A percentile compares a stretch with the other conserved stretches of the same genome.
These are phyloP conservation scores for Pyxicephalus adspersus DNA, from an alignment of 2,113 vertebrate species.

Conservation along the genomic window DNA sequence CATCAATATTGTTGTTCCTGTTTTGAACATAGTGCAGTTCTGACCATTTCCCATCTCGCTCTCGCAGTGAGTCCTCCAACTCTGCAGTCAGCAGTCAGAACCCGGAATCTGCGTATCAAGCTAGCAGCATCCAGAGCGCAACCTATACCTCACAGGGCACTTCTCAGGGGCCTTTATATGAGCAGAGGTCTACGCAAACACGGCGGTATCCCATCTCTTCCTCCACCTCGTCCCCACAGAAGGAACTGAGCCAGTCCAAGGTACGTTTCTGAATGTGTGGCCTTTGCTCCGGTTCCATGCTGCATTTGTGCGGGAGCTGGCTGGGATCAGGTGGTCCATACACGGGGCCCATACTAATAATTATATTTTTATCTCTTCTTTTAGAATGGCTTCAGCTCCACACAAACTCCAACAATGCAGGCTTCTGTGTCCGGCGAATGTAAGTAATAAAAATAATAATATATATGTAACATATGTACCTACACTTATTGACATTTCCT, in stretches of 20 bases:
- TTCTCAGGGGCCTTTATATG: slow-evolving; percentile 85
- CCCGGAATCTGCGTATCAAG: slow-evolving; percentile 81
- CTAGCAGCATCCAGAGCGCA: slow-evolving; percentile 74
- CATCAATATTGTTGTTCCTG: not conserved
- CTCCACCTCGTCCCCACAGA: slow-evolving; percentile 84
- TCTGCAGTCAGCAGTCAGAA: slow-evolving; percentile 85
- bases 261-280: slow-evolving; percentile 67
- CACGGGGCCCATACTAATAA: too few relatives aligned
- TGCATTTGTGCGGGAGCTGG: not conserved
- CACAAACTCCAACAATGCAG: slow-evolving; percentile 87
- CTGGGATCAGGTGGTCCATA: too few relatives aligned
- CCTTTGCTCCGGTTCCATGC: not conserved
- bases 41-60: not conserved
- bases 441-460: slow-evolving; percentile 62
- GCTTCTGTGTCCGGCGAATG: slow-evolving; percentile 87
- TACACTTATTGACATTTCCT: too few relatives aligned
- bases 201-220: slow-evolving; percentile 88
- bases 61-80: slow-evolving; percentile 83
- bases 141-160: slow-evolving; percentile 81
- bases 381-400: slow-evolving; percentile 94
- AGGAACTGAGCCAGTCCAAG: slow-evolving; percentile 91
- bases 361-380: not conserved
- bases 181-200: slow-evolving; percentile 90
- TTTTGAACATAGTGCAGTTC: not conserved
- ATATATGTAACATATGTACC: too few relatives aligned